Conservation (phyloP, 2,113 vertebrate species). For the Nothocercus julius region DNA sequence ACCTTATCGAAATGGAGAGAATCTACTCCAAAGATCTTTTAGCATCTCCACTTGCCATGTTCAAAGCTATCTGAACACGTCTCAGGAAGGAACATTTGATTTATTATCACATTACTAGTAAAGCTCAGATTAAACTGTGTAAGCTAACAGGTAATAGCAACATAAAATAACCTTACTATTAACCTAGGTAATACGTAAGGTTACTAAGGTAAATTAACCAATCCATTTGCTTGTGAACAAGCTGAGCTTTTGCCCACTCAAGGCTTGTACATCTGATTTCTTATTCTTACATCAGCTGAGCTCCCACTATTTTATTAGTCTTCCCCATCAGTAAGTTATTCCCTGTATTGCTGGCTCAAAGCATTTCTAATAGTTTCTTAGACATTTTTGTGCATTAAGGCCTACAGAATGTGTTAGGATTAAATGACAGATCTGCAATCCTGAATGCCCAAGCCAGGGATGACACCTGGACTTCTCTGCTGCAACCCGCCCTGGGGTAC, state of each 20-base stretch:
- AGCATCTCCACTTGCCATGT: background rate
- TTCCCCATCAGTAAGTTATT: background rate
- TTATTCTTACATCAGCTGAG: background rate
- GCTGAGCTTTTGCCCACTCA: background rate
- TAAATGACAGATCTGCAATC: background rate
- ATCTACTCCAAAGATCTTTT: background rate
- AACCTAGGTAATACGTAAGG: too few relatives aligned
- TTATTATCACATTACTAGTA: background rate
- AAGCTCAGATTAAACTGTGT: background rate
- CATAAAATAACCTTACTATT: background rate
- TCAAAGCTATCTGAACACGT: background rate
- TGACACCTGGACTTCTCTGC: background rate
- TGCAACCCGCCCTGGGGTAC: background rate
- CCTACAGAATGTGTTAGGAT: background rate
- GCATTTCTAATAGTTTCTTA: background rate
- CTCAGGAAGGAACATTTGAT: background rate
- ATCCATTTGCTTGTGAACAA: background rate
- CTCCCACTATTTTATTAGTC: background rate
- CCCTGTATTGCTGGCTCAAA: background rate
- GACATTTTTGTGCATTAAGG: background rate
- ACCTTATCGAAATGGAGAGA: background rate
- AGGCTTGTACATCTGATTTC: background rate
- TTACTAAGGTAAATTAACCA: background rate
- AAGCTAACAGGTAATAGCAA: background rate
- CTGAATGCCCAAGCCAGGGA: background rate